phyloP scores from a whole-genome alignment of 2,797 vertebrate species.

The Capromys pilorides region DNA sequence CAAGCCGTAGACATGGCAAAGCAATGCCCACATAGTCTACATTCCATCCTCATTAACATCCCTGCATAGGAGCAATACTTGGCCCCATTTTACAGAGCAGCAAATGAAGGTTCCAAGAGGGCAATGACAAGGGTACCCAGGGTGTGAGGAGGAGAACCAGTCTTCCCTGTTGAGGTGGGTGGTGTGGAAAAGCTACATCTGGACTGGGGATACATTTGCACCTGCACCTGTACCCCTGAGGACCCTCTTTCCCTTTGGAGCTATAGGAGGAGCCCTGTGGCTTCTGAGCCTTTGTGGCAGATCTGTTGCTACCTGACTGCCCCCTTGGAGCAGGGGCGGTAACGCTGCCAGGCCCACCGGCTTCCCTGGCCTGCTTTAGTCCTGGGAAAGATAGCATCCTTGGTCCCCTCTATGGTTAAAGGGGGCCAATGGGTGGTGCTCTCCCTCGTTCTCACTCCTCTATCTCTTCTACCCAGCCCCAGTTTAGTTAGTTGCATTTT shows the following conservation, averaged over 20 bases:
- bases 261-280: not conserved
- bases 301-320: not conserved
- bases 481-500: not conserved
- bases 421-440: not conserved
- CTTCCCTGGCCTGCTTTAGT: not conserved
- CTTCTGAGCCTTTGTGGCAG: too few relatives aligned
- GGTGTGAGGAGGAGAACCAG: not conserved
- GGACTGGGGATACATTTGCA: rapidly evolving
- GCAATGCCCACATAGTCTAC: not conserved
- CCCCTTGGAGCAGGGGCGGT: not conserved
- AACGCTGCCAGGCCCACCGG: not conserved
- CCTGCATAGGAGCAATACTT: not conserved
- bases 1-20: not conserved
- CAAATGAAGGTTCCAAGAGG: not conserved
- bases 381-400: not conserved
- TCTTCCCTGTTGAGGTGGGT: not conserved
- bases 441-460: not conserved
- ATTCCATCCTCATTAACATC: not conserved
- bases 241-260: not conserved
- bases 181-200: not conserved
- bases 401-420: not conserved
- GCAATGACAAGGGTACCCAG: not conserved
- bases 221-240: not conserved
- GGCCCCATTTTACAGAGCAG: not conserved
- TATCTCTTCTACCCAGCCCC: not conserved